Base-by-base conservation (phyloP, 2,888 invertebrate species). In the Acanthococcus lagerstroemiae region DNA sequence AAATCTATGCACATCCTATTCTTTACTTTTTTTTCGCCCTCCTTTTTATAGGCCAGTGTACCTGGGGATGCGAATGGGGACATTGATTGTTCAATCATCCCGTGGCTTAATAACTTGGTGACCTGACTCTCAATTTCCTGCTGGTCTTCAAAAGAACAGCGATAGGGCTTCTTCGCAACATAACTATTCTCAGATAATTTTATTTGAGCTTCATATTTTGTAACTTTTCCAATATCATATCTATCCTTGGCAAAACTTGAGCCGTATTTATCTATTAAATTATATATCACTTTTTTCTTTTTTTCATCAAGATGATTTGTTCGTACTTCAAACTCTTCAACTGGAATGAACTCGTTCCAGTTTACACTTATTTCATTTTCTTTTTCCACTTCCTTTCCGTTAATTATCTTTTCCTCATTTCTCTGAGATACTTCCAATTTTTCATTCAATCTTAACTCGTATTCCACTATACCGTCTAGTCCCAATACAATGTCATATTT, bases 61-160 rank as follows among this genome's bases (percentile, higher is more conserved):
- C 44, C 65, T 17, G 65, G 65, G 24, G 65, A 48, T 46, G 65
- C 55, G 7, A 65, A 65, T 46, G 65, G 56, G 17, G 55, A 55
- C 15, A 44, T 55, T 19, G 61, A 65, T 21, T 66, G 50, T 61
- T 67, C 61, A 4, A 67, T 67, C 1, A 61, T 12, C 0, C 26
- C 45, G 9, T 0, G 22, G 12, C 48, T 22, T 48, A 61, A 48
- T n/a, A 67, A 19, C n/a, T 37, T 55, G 26, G 24, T n/a, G 4
- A 68, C 54, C 61, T 69, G 66, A 25, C 50, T 17, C 19, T 67
- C 68, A 3, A 69, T 68, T 68, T 68, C 67, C 22, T 44, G 21
- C 54, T 68, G 54, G 57, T 69, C 69, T 48, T 24, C 30, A 21
- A 68, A 27, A 21, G 57, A 50, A 22, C 69, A 69, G 19, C 58